Conservation (phyloP, 2,888 invertebrate genomes). For the Latrodectus elegans region DNA sequence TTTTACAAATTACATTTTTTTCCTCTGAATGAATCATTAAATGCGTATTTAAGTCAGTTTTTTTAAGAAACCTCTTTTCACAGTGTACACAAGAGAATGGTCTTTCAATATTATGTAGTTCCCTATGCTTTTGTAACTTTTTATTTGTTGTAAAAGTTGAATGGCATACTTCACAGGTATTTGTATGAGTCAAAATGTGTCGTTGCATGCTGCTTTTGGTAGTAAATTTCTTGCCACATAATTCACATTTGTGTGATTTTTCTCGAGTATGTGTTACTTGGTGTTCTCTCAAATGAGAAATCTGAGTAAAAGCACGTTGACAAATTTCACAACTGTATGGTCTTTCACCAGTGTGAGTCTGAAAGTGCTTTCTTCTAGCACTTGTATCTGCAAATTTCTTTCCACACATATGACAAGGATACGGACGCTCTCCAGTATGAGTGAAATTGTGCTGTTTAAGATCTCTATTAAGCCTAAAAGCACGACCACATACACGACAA, state of each 20-base stretch:
- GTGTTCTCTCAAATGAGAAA: conserved; percentile 54
- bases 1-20: conserved; percentile 29
- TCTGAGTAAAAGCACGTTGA: conserved; percentile 44
- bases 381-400: conserved; percentile 52
- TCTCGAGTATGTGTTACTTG: conserved; percentile 57
- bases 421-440: conserved; percentile 59
- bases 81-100: conserved; percentile 46
- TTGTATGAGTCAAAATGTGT: conserved; percentile 41
- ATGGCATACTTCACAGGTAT: conserved; percentile 45
- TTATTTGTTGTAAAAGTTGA: conserved; percentile 27
- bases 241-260: conserved; percentile 43
- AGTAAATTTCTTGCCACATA: conserved; percentile 48
- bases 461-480: conserved; percentile 44
- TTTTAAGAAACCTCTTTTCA: conserved; percentile 32
- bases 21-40: conserved; percentile 20
- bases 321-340: conserved; percentile 57
- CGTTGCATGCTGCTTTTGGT: conserved; percentile 59
- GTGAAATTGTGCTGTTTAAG: conserved; percentile 50
- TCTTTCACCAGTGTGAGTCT: conserved; percentile 48
- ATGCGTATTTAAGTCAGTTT: conserved; percentile 41
- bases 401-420: conserved; percentile 52
- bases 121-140: conserved; percentile 28
- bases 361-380: conserved; percentile 51
- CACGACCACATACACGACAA: conserved; percentile 42
- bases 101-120: conserved; percentile 35